A percentile compares a stretch with the other conserved stretches of the same genome.
phyloP scores from a whole-genome alignment of 2,888 invertebrate genomes.

The Apodemia duryi region DNA sequence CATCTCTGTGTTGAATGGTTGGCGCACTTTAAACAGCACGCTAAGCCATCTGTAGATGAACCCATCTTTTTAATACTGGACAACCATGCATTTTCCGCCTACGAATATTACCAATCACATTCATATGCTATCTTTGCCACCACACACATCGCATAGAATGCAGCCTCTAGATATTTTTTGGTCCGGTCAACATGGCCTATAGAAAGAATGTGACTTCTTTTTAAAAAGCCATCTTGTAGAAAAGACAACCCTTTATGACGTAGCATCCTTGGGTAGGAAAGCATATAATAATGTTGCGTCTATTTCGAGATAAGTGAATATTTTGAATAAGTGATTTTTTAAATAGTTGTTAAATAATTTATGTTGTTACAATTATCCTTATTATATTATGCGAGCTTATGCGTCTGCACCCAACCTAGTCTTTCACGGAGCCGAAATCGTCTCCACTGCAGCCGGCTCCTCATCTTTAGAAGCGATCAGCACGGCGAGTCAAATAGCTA shows the following conservation, averaged over 20 bases:
- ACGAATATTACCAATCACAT: slow-evolving; percentile 34
- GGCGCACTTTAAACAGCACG: slow-evolving; percentile 32
- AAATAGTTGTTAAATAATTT: too few relatives aligned
- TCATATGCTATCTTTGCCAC: slow-evolving; percentile 34
- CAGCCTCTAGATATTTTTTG: slow-evolving; percentile 35
- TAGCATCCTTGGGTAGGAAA: slow-evolving; percentile 32
- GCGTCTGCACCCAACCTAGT: too few relatives aligned
- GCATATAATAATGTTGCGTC: slow-evolving; percentile 19
- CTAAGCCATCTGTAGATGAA: slow-evolving; percentile 31
- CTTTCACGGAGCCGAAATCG: too few relatives aligned
- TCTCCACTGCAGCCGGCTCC: too few relatives aligned
- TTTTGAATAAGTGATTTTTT: too few relatives aligned
- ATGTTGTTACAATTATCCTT: too few relatives aligned
- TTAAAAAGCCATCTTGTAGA: slow-evolving; percentile 35
- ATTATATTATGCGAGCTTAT: too few relatives aligned
- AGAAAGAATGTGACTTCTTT: slow-evolving; percentile 39
- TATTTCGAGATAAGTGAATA: too few relatives aligned
- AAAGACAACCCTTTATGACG: slow-evolving; percentile 39
- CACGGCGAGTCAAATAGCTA: too few relatives aligned
- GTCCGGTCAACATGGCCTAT: slow-evolving; percentile 33
- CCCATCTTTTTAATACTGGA: slow-evolving; percentile 33
- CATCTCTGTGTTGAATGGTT: slow-evolving; percentile 36
- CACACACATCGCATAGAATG: slow-evolving; percentile 33
- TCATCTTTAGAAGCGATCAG: too few relatives aligned
- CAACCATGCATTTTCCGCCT: slow-evolving; percentile 33